These are phyloP conservation scores for Clamator glandarius DNA, from an alignment of 2,797 vertebrate species.

Conservation along the genomic window DNA sequence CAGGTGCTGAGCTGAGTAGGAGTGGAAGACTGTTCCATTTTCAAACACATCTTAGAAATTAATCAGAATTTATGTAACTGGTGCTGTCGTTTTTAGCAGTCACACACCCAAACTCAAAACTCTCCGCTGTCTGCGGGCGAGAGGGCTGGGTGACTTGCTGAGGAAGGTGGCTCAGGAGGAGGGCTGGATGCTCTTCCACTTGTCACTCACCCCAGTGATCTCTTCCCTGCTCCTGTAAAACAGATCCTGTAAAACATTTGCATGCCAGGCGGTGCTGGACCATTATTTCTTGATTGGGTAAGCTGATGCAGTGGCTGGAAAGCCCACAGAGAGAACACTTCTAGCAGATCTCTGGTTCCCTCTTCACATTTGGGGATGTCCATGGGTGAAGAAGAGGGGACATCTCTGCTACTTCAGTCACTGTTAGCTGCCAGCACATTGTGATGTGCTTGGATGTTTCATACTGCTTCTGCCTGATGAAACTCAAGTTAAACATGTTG, in stretches of 20 bases:
- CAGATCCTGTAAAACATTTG: background rate
- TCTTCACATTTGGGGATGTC: background rate
- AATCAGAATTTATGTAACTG: background rate
- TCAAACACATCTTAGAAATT: background rate
- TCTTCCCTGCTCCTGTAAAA: background rate
- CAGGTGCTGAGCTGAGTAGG: background rate
- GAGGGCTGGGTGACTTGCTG: background rate
- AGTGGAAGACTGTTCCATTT: background rate
- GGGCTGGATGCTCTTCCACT: background rate
- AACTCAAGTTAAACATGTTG: background rate
- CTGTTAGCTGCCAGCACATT: background rate
- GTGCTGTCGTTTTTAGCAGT: background rate
- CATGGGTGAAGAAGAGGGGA: background rate
- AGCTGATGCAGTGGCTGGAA: background rate
- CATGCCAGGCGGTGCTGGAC: background rate
- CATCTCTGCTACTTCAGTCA: accelerated
- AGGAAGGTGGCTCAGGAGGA: background rate
- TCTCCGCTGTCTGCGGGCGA: background rate
- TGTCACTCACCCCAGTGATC: background rate
- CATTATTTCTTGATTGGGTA: background rate
- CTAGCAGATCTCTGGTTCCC: accelerated
- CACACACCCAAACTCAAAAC: background rate
- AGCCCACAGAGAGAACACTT: background rate
- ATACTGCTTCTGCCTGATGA: background rate
- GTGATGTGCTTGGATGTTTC: background rate